phyloP scores from a whole-genome alignment of 2,113 vertebrate species.

The Leptobrachium ailaonicum region DNA sequence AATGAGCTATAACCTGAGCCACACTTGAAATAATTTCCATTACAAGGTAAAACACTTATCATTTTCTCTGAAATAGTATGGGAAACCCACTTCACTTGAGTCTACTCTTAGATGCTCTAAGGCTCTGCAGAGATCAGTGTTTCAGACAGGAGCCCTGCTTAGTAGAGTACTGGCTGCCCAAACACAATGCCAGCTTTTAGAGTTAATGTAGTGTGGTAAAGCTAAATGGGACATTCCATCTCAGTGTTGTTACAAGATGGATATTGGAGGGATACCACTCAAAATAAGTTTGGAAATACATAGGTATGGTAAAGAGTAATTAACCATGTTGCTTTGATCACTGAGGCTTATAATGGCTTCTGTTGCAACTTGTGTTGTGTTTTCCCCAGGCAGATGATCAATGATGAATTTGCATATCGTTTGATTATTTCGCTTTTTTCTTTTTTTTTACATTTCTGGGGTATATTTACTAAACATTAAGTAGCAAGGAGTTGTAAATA shows the following conservation, averaged over 20 bases:
- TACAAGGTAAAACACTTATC: constrained; percentile 17
- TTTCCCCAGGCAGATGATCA: no score
- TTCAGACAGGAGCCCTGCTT: constrained; percentile 25
- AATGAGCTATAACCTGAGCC: not conserved
- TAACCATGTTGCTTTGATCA: no score
- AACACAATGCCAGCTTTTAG: constrained; percentile 17
- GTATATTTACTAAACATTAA: no score
- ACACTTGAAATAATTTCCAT: constrained; percentile 12
- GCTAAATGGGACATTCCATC: constrained; percentile 12
- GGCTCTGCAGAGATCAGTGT: constrained; percentile 6
- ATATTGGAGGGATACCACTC: not conserved
- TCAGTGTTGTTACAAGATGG: constrained; percentile 3
- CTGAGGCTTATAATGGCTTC: no score
- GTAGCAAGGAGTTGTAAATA: no score
- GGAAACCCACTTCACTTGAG: constrained; percentile 23
- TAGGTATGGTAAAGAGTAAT: not conserved
- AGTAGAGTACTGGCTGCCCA: constrained; percentile 11
- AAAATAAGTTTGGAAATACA: not conserved
- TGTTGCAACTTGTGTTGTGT: no score
- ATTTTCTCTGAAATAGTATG: not conserved
- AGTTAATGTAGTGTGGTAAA: constrained; percentile 33
- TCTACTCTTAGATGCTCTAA: constrained; percentile 13
- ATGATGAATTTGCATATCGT: no score
- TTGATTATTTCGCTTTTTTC: no score
- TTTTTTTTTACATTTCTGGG: no score